Conservation (phyloP, 2,113 vertebrate species). For the Todiramphus saurophagus region DNA sequence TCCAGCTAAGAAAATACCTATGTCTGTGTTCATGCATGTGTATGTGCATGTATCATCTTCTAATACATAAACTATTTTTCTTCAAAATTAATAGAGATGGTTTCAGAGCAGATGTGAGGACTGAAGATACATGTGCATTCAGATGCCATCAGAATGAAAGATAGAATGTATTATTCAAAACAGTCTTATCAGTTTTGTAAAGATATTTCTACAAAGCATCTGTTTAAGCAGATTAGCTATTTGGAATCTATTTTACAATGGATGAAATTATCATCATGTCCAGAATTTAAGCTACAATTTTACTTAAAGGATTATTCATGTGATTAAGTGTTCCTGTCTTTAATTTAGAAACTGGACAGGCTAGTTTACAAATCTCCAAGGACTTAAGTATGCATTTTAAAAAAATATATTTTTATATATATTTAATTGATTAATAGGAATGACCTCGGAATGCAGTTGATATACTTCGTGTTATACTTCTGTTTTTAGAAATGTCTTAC, state of each 20-base stretch:
- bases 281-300: not conserved
- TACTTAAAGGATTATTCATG: not conserved
- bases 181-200: not conserved
- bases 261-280: not conserved
- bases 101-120: not conserved
- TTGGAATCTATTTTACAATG: not conserved
- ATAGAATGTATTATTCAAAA: not conserved
- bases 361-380: not conserved
- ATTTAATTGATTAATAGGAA: not conserved
- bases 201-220: not conserved
- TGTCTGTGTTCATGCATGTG: not conserved
- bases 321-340: not conserved
- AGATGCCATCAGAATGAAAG: not conserved
- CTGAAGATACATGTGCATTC: not conserved
- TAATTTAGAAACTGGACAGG: not conserved
- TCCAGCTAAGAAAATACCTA: not conserved
- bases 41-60: rapidly evolving
- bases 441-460: not conserved
- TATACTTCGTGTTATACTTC: not conserved
- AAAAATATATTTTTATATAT: not conserved
- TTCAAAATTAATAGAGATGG: not conserved
- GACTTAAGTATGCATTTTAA: not conserved
- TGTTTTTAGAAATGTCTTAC: not conserved
- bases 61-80: not conserved
- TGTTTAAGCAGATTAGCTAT: not conserved